Base-by-base conservation (phyloP, 2,113 vertebrate genomes). In the Zapornia atra region DNA sequence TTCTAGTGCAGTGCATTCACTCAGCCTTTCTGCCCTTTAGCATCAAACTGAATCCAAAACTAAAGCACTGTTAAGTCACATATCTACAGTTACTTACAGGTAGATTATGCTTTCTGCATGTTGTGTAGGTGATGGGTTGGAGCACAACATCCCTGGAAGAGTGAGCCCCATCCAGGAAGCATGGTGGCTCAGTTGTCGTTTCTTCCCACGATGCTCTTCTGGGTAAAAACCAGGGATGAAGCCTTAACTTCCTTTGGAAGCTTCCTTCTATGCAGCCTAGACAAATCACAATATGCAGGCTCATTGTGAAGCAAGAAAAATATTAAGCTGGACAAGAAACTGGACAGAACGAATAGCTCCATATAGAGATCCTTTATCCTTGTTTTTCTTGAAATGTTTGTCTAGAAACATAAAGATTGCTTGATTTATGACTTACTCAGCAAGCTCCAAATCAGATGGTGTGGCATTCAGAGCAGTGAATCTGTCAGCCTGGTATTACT, bases 401-500 rank as follows among this genome's bases (percentile, higher is more conserved):
- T 94, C 88, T 70, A 94, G 92, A 86, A 94, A 94, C 70, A 72
- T 87, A 82, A 94, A 84, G 95, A 92, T 94, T 0, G 0, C 53
- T 84, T 96, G 91, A 93, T 97, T 96, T 96, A 95, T 59, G 73
- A 38, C 77, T 94, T 76, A 79, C 82, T 92, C 94, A 84, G 70
- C 91, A 79, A 75, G 78, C 61, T 87, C 92, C 88, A 91, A 16
- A 92, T 96, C 94, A 92, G 92, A 82, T 89, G 91, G 83, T 20
- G 3, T 36, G 89, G 91, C 80, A 18, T 91, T 94, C 25, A 36
- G 63, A 76, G 88, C 94, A 94, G 88, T 91, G 94, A 93, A 91
- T 92, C 94, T 94, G 88, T 96, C 96, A 96, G 86, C 83, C 89
- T 92, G 89, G 76, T 79, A 46, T 61, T 84, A 76, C 80, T 84